phyloP scores from a whole-genome alignment of 2,888 invertebrate species.

The Lasioglossum pauxillum region DNA sequence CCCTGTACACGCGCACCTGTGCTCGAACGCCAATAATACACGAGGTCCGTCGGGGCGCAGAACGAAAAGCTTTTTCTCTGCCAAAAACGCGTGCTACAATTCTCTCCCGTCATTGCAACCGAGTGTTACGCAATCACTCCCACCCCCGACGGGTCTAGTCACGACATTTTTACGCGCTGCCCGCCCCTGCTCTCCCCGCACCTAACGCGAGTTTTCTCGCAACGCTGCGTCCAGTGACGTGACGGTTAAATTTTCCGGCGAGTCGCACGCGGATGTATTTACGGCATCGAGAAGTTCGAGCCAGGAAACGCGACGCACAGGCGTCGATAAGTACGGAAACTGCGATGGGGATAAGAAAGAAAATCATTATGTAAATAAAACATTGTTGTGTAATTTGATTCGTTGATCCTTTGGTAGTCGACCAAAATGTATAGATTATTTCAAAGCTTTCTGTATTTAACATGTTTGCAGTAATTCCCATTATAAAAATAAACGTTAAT shows the following conservation, averaged over 20 bases:
- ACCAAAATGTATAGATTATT: too few relatives aligned
- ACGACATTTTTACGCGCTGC: slow-evolving; percentile 53
- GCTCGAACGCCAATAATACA: slow-evolving; percentile 33
- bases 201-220: slow-evolving; percentile 54
- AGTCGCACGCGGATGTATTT: slow-evolving; percentile 47
- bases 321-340: neutral
- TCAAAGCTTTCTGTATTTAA: too few relatives aligned
- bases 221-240: slow-evolving; percentile 66
- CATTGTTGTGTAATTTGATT: too few relatives aligned
- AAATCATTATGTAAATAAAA: neutral
- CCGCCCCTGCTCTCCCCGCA: neutral
- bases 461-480: too few relatives aligned
- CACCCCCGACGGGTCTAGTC: slow-evolving; percentile 19
- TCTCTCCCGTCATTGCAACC: slow-evolving; percentile 35
- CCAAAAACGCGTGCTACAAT: slow-evolving; percentile 69
- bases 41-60: slow-evolving; percentile 4
- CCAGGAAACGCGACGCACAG: neutral
- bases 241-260: slow-evolving; percentile 71
- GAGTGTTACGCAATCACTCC: slow-evolving; percentile 65
- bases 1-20: neutral
- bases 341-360: neutral
- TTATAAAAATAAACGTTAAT: too few relatives aligned
- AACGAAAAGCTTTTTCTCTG: slow-evolving; percentile 62
- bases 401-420: too few relatives aligned
- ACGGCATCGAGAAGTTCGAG: slow-evolving; percentile 27